These are phyloP conservation scores for Trachelipus rathkii DNA, from an alignment of 1,140 invertebrate species.

Conservation along the genomic window DNA sequence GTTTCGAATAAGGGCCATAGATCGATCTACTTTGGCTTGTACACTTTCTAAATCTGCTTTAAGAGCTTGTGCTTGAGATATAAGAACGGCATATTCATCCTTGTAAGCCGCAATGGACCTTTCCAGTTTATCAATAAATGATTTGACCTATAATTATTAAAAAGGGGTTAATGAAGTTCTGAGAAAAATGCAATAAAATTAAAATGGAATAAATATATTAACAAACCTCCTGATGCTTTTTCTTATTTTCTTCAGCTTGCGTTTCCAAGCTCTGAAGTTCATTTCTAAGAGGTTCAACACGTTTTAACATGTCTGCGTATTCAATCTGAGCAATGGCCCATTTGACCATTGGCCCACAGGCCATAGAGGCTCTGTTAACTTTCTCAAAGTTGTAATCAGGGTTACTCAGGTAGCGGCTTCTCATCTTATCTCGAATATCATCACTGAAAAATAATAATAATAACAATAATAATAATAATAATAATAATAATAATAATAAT, in stretches of 20 bases:
- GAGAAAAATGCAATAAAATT: too few species aligned
- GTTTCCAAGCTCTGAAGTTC: conserved; percentile 84
- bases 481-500: too few species aligned
- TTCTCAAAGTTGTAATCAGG: conserved; percentile 99
- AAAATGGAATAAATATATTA: too few species aligned
- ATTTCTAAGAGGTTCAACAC: conserved; percentile 92
- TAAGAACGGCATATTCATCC: conserved; percentile 97
- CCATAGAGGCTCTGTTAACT: conserved; percentile 96
- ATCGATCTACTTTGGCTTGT: conserved; percentile 95
- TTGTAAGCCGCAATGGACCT: conserved; percentile 94
- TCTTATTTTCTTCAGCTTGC: conserved; percentile 88
- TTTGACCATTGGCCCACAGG: conserved; percentile 98
- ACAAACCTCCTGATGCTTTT: conserved; percentile 80
- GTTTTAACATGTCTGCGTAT: conserved; percentile 98
- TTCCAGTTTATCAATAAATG: conserved; percentile 83
- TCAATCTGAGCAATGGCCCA: conserved; percentile 99
- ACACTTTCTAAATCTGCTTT: conserved; percentile 96
- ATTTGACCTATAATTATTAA: conserved; percentile 55
- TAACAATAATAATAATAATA: too few species aligned
- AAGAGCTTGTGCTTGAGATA: conserved; percentile 97
- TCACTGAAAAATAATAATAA: conserved; percentile 61
- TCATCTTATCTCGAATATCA: conserved; percentile 95
- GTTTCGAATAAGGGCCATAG: conserved; percentile 88
- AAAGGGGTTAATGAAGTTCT: too few species aligned
- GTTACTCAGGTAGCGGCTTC: conserved; percentile 85